A percentile compares a stretch with the other conserved stretches of the same genome.
These are phyloP conservation scores for Pomatorhinus ruficollis DNA, from an alignment of 2,113 vertebrate species.

Conservation along the genomic window DNA sequence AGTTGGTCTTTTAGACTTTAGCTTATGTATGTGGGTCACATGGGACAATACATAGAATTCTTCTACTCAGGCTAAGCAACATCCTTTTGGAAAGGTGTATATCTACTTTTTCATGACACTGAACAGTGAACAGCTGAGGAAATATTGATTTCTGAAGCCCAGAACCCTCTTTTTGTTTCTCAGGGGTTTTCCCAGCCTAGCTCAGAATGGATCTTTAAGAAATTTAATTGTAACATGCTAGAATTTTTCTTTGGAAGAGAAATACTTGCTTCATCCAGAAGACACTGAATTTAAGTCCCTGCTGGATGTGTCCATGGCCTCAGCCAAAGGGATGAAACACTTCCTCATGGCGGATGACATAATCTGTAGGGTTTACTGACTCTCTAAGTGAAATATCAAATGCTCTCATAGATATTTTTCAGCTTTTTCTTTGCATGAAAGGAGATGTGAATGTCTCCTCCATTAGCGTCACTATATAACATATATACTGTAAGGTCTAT, in stretches of 20 bases:
- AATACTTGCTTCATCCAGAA: neutral
- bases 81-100: neutral
- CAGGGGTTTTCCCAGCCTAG: neutral
- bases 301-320: neutral
- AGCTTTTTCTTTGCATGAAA: neutral
- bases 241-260: neutral
- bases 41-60: neutral
- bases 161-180: neutral
- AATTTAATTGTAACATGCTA: neutral
- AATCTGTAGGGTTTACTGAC: neutral
- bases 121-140: neutral
- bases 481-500: neutral
- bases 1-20: neutral
- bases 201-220: neutral
- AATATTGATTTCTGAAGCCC: neutral
- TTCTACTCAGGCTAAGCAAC: neutral
- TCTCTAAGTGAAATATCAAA: neutral
- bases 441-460: neutral
- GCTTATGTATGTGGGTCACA: neutral
- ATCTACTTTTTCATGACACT: neutral
- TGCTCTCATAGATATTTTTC: neutral
- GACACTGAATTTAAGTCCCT: neutral
- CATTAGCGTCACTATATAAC: neutral
- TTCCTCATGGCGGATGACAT: neutral
- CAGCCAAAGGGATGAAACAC: neutral